Base-by-base conservation (phyloP, 92 coral and sea anemone genomes). In the Umimayanthus kanabou region DNA sequence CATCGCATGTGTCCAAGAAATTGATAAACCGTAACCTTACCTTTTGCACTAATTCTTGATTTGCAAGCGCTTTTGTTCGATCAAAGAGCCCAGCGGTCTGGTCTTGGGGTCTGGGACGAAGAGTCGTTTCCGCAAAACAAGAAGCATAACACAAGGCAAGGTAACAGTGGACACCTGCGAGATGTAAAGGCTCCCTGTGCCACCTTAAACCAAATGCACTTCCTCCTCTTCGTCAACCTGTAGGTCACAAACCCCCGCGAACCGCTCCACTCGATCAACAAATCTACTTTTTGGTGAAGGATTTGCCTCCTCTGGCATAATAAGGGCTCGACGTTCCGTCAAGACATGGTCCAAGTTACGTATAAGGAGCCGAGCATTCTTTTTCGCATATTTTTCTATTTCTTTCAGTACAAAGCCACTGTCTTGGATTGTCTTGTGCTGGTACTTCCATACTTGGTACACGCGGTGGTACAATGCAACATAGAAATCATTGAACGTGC, bases 381-480 rank as follows among this genome's bases (percentile, higher is more conserved):
- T 92, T 64, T 92, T 91, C 66, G 97, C 96, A 87, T 85, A 93
- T 47, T 95, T 97, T 82, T 97, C 99, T 43, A 95, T 88, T 86
- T 97, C 99, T 85, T 95, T 93, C 61, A 97, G 92, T 14, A 97
- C 99, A 61, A 97, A 97, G 8, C 99, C 99, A 1, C 98, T 95
- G 86, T 97, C 98, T n/a, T 93, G 92, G 57, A 97, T 97, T 10
- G 98, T 97, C 84, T 97, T 97, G 88, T 96, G 98, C 85, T 97
- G 95, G 87, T 90, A 93, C 88, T 97, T 97, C 99, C 99, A 97
- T 75, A 97, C 80, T 40, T 92, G 95, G 87, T 92, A 97, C 28
- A 97, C 93, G 82, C 92, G 95, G 61, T 90, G 87, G 43, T 88
- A 97, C 25, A 97, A 85, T 15, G 96, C 93, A 1, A 92, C 97